Evolutionary conservation across 1,140 invertebrate species (phyloP).

Genomic region (Bombus turneri): DNA sequence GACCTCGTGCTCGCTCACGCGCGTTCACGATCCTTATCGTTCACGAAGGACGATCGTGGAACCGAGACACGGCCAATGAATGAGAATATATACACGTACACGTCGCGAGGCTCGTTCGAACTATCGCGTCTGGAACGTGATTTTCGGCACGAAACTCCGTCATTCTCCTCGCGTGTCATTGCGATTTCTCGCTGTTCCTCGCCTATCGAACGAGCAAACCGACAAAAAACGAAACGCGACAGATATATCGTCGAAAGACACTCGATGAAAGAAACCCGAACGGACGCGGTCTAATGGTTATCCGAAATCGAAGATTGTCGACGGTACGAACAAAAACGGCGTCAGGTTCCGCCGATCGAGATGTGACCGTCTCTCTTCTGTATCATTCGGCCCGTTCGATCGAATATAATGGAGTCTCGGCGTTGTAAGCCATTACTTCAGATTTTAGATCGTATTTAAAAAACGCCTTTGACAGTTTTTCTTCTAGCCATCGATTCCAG

Average conservation of each 20-base stretch:
- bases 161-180: conserved; percentile 11
- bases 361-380: neutral
- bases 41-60: conserved; percentile 52
- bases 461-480: neutral
- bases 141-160: neutral
- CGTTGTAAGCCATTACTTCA: neutral
- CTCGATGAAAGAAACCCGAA: conserved; percentile 1
- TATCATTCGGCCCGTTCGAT: neutral
- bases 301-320: conserved; percentile 38
- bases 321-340: neutral
- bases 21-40: conserved; percentile 50
- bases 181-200: neutral
- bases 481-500: neutral
- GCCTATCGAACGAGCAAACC: neutral
- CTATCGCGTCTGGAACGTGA: conserved; percentile 2
- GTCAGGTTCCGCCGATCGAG: neutral
- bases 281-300: conserved; percentile 30
- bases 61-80: conserved; percentile 32
- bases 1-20: conserved; percentile 27
- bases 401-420: neutral
- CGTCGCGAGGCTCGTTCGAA: neutral
- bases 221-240: neutral
- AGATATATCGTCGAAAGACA: conserved; percentile 2
- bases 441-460: neutral
- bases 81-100: conserved; percentile 32